phyloP scores from a whole-genome alignment of 1,140 invertebrate species.

The Lasaia peninsularis region DNA sequence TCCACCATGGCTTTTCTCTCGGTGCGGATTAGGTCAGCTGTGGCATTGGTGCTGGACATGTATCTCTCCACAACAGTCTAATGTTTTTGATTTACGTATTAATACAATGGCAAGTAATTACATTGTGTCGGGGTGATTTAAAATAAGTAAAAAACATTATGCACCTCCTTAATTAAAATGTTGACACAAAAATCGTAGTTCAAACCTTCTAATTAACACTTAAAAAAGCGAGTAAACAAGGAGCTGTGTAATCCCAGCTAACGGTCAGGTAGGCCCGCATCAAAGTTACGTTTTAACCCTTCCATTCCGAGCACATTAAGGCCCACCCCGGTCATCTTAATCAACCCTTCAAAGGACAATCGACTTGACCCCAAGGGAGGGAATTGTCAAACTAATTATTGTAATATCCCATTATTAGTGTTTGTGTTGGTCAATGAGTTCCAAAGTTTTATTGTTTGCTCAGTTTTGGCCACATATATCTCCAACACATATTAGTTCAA shows the following conservation, averaged over 20 bases:
- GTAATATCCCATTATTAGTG: slow-evolving; percentile 31
- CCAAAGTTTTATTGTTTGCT: slow-evolving; percentile 3
- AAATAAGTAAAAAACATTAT: not conserved
- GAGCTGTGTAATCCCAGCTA: slow-evolving; percentile 16
- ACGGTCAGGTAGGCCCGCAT: slow-evolving; percentile 20
- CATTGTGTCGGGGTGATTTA: not conserved
- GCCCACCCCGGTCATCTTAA: slow-evolving; percentile 34
- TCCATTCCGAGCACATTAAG: slow-evolving; percentile 31
- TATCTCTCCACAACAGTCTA: too few species aligned
- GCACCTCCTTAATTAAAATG: slow-evolving; percentile 6
- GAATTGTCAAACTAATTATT: slow-evolving; percentile 33
- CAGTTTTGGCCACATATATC: not conserved
- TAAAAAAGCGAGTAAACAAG: slow-evolving; percentile 21
- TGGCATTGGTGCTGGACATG: too few species aligned
- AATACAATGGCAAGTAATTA: not conserved
- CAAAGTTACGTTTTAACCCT: slow-evolving; percentile 23
- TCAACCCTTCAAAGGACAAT: slow-evolving; percentile 35
- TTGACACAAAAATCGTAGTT: slow-evolving; percentile 12
- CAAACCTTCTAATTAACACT: slow-evolving; percentile 18
- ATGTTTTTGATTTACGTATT: too few species aligned
- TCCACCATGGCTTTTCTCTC: too few species aligned
- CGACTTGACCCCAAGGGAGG: slow-evolving; percentile 28
- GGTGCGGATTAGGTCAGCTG: too few species aligned
- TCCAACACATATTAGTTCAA: slow-evolving; percentile 27
- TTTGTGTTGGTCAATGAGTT: slow-evolving; percentile 18